Base-by-base conservation (phyloP, 2,888 invertebrate species). In the Torymus texanus region DNA sequence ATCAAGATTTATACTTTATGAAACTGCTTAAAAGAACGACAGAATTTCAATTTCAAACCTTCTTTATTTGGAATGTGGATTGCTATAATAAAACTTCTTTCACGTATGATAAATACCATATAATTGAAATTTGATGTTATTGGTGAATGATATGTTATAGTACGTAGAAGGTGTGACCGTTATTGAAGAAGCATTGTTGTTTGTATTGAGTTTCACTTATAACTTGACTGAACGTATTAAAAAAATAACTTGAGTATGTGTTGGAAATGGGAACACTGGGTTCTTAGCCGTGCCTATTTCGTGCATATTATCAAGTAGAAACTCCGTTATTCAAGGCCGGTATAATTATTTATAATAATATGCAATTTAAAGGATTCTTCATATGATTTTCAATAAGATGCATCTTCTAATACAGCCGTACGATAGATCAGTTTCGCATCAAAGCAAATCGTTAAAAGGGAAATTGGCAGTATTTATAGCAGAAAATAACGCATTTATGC, bases 311-410 rank as follows among this genome's bases (percentile, higher is more conserved):
- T 51, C 50, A 78, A 58, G 13, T 56, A 14, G 61, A 58, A 72
- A 56, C 29, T n/a, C 68, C 58, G 50, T 73, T 78, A 73, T 62
- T 74, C 3, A 55, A 51, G 55, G 41, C 24, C 10, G 3, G 5
- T 74, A 56, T 66, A 73, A 68, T 68, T 67, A 56, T 62, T 56
- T 14, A 14, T 67, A 62, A 67, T 73, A 74, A 53, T 73, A 73
- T 66, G 41, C 13, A 16, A 71, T 65, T 71, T 56, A 29, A 13
- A 18, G 8, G 21, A 21, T n/a, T 56, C 10, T 74, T 50, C 50
- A 59, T 59, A 51, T 51, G 24, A 58, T 65, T 53, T 71, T 74
- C 16, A 58, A 8, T 13, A 14, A 14, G 61, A n/a, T 2, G 16
- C 21, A 61, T 53, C 13, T 51, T 16, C 58, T 10, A 50, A 41